phyloP scores from a whole-genome alignment of 2,888 invertebrate genomes.

The Campaea margaritaria region DNA sequence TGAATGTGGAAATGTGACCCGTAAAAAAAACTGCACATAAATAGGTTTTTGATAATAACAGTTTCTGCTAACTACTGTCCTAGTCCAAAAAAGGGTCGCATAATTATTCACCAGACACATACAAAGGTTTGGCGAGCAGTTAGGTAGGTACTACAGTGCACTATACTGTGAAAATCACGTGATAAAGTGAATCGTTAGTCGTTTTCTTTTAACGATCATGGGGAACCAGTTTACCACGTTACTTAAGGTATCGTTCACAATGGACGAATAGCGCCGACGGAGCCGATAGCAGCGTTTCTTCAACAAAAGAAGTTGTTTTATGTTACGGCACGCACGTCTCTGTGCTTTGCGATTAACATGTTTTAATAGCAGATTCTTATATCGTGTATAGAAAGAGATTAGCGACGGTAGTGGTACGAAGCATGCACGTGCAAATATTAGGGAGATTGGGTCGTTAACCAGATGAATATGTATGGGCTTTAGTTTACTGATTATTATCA shows the following conservation, averaged over 20 bases:
- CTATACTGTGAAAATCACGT: conserved; percentile 16
- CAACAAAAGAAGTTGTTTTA: conserved; percentile 80
- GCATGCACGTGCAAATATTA: conserved; percentile 40
- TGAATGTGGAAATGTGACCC: no score
- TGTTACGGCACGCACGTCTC: conserved; percentile 76
- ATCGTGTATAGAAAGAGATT: conserved; percentile 34
- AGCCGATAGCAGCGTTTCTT: conserved; percentile 71
- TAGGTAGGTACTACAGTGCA: not conserved
- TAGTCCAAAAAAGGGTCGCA: no score
- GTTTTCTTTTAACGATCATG: conserved; percentile 26
- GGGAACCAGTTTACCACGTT: conserved; percentile 46
- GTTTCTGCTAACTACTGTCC: no score
- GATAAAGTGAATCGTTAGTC: conserved; percentile 21
- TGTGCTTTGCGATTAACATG: conserved; percentile 50
- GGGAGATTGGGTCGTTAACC: conserved; percentile 19
- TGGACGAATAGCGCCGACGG: conserved; percentile 54
- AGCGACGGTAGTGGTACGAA: conserved; percentile 30
- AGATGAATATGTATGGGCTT: conserved; percentile 15
- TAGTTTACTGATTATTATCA: conserved; percentile 2
- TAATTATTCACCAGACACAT: not conserved
- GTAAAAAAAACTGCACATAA: no score
- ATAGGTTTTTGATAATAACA: no score
- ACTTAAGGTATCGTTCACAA: conserved; percentile 63
- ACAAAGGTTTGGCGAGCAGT: conserved; percentile 8
- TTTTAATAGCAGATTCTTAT: conserved; percentile 38